Evolutionary conservation across 2,113 vertebrate genomes (phyloP).

Genomic region (Campylorhamphus procurvoides): DNA sequence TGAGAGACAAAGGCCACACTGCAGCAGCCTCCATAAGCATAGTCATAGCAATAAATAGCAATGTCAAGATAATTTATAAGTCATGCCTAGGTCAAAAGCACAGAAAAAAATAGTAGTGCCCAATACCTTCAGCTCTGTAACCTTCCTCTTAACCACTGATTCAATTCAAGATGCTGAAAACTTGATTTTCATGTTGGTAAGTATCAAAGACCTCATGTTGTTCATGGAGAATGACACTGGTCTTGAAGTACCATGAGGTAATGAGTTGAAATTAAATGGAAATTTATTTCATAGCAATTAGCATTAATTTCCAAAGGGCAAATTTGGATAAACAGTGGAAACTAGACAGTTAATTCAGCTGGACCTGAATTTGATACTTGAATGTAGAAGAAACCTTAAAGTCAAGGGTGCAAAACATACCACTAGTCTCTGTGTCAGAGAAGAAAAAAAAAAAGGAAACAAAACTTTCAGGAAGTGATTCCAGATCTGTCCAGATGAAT

Average conservation of each 20-base stretch:
- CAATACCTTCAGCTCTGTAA: background rate
- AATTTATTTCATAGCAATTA: background rate
- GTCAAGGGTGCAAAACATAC: background rate
- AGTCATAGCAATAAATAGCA: background rate
- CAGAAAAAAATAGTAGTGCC: background rate
- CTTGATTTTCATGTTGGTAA: background rate
- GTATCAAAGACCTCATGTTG: background rate
- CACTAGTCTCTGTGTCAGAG: background rate
- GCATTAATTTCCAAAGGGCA: background rate
- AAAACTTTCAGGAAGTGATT: background rate
- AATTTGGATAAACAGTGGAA: background rate
- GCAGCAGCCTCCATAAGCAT: background rate
- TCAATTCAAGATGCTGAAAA: background rate
- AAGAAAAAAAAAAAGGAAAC: background rate
- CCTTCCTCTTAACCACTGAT: background rate
- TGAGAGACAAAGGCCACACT: background rate
- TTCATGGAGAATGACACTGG: background rate
- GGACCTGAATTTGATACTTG: background rate
- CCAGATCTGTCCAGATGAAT: background rate
- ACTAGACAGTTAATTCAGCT: background rate
- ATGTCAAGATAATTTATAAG: background rate
- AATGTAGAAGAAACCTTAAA: background rate
- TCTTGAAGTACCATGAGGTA: background rate
- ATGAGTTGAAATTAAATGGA: background rate
- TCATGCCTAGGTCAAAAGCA: background rate